Conservation (phyloP, 2,113 vertebrate species). For the Psophia crepitans region DNA sequence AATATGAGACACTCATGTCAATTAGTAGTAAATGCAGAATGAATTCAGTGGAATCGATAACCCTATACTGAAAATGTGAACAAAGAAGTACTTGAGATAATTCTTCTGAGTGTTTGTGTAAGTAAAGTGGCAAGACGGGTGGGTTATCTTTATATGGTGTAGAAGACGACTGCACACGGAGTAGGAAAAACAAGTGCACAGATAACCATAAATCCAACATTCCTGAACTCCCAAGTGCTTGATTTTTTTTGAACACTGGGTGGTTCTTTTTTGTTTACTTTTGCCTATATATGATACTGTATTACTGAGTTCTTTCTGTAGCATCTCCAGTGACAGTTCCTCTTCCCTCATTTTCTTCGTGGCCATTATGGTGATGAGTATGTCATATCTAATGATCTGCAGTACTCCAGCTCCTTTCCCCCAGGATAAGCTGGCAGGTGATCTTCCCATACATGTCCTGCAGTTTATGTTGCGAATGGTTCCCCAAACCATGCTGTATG, state of each 20-base stretch:
- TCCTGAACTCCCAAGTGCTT: background rate
- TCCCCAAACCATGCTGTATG: background rate
- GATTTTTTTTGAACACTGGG: background rate
- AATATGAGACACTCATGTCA: background rate
- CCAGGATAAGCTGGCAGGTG: background rate
- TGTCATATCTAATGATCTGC: background rate
- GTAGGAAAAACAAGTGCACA: background rate
- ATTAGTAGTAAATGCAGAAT: background rate
- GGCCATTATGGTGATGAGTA: background rate
- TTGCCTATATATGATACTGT: background rate
- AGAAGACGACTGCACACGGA: background rate
- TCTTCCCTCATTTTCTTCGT: background rate
- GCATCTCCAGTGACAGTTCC: background rate
- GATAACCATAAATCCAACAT: background rate
- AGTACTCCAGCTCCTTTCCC: background rate
- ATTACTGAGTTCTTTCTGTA: background rate
- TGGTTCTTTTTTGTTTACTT: background rate
- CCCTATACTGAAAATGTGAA: background rate
- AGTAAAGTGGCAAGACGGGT: background rate
- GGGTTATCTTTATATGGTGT: background rate
- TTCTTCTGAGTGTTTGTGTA: background rate
- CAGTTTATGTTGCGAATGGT: background rate
- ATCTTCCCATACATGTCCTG: background rate
- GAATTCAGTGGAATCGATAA: background rate
- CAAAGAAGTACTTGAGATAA: background rate